These are phyloP conservation scores for Anastrepha obliqua DNA, from an alignment of 1,140 invertebrate genomes.

Conservation along the genomic window DNA sequence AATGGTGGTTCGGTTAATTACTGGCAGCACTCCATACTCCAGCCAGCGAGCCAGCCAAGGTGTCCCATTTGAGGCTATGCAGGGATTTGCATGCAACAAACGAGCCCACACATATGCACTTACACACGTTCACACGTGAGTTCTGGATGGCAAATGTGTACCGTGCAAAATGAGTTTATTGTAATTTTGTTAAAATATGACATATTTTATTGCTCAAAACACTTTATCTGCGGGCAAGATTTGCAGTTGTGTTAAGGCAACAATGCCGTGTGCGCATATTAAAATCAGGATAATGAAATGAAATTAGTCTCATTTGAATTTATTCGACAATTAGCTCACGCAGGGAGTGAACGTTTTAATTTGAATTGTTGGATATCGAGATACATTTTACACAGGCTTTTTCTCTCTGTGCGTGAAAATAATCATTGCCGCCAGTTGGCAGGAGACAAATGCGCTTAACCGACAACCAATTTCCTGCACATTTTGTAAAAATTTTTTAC, in stretches of 20 bases:
- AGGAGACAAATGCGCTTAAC: too few species aligned
- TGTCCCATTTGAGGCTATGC: constrained; percentile 4
- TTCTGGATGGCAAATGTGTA: not conserved
- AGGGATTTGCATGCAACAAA: not conserved
- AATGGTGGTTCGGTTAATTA: constrained; percentile 8
- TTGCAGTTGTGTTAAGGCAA: constrained; percentile 60
- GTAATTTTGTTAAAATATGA: constrained; percentile 73
- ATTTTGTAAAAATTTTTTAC: too few species aligned
- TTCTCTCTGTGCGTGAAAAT: too few species aligned
- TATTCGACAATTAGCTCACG: constrained; percentile 63
- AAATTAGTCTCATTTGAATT: constrained; percentile 72
- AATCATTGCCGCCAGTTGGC: too few species aligned
- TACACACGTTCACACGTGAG: not conserved
- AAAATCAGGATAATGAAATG: constrained; percentile 65
- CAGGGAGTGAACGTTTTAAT: not conserved
- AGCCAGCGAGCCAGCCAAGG: not conserved
- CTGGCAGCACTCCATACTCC: constrained; percentile 5
- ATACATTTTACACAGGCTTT: too few species aligned
- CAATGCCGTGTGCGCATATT: constrained; percentile 49
- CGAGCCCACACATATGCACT: not conserved
- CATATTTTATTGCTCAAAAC: constrained; percentile 72
- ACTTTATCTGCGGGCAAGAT: constrained; percentile 64
- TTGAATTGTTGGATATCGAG: too few species aligned
- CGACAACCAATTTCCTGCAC: too few species aligned
- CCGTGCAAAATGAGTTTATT: constrained; percentile 71